phyloP scores from a whole-genome alignment of 2,797 vertebrate genomes.

The Sardinella longiceps region DNA sequence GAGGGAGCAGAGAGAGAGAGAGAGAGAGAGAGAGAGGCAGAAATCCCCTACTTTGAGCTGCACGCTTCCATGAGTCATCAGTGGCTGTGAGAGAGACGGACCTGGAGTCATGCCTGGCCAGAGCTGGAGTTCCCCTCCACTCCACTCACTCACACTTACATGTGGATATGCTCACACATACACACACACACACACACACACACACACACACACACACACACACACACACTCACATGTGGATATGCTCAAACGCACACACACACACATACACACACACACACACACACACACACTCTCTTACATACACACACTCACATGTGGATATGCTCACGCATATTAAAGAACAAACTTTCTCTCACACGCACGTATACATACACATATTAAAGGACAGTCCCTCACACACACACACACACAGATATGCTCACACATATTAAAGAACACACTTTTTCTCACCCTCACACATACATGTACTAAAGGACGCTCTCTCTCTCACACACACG shows the following conservation, averaged over 20 bases:
- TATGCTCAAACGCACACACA: not conserved
- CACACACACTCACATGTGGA: not conserved
- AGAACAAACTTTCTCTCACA: not conserved
- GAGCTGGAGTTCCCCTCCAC: conserved; percentile 57
- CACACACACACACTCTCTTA: not conserved
- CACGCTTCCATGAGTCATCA: conserved; percentile 55
- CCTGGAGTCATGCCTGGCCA: conserved; percentile 54
- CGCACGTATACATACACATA: not conserved
- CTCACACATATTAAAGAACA: not conserved
- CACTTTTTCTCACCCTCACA: not conserved
- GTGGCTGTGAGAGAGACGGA: conserved; percentile 47
- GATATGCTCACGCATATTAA: not conserved
- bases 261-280: not conserved
- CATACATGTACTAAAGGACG: not conserved
- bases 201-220: conserved; percentile 31
- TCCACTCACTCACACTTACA: conserved; percentile 36
- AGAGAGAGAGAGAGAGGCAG: conserved; percentile 31
- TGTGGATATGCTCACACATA: conserved; percentile 36
- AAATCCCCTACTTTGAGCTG: conserved; percentile 53
- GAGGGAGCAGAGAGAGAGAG: not conserved
- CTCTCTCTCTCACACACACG: not conserved
- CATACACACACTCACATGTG: not conserved
- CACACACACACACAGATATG: not conserved
- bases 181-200: too few species aligned
- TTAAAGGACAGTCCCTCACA: not conserved